Base-by-base conservation (phyloP, 2,888 invertebrate species). In the Alloscopus bannaensis region DNA sequence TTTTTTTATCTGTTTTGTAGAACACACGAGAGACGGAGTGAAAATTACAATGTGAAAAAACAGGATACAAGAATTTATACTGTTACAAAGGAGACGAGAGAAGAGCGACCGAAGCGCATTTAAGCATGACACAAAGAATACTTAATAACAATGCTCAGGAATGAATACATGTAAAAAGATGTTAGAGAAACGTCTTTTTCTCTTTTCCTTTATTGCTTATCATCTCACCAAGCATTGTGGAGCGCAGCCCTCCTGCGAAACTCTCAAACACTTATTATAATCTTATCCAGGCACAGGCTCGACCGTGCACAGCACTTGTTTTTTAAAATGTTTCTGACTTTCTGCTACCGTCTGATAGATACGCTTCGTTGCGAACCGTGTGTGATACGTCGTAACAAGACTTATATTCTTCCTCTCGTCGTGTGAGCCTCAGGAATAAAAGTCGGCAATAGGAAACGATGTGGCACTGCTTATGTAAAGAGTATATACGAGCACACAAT, bases 121-220 rank as follows among this genome's bases (percentile, higher is more conserved):
- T 62, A 62, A 42, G 40, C 62, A 42, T 62, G 62, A 60, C 60
- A 60, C 22, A 59, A 40, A 62, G 42, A 62, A 62, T 42, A 40
- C 42, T 62, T 42, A 62, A 42, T 42, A 42, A 42, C 62, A 40
- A 3, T 42, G 42, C 16, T 11, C 36, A 60, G 22, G 57, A 16
- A 52, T 2, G 18, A 13, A 57, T 26, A 11, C 36, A 13, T 36
- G 36, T 11, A 26, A 11, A 18, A 47, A 57, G 57, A 57, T 29
- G 50, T 28, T 16, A 57, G 18, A 29, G 57, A 26, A 13, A 11
- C 11, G 8, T 24, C 31, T 36, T 36, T 36, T 36, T 29, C 59
- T 59, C 28, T 36, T 26, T 60, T 36, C 24, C 62, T n/a, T n/a
- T n/a, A n/a, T n/a, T 62, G 40, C 42, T 59, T 59, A 59, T 59